Conservation (phyloP, 1,140 invertebrate genomes). For the Phymorhynchus buccinoides region DNA sequence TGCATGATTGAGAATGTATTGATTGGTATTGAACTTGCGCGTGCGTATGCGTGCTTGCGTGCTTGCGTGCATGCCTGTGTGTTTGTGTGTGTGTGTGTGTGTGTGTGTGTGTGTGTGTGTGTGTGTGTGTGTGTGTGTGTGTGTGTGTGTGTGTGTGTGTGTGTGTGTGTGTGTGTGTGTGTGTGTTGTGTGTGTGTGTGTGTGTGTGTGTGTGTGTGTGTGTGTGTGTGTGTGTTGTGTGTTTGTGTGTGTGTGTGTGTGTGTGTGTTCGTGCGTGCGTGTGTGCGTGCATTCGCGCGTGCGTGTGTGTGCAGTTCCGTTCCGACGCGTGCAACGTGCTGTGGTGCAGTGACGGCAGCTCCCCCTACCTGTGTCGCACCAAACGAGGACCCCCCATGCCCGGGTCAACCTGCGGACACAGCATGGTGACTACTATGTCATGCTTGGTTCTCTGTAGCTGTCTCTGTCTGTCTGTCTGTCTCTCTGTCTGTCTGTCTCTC, state of each 20-base stretch:
- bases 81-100: no score
- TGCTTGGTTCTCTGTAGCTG: not conserved
- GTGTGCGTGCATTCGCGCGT: not conserved
- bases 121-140: no score
- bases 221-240: not conserved
- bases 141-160: no score
- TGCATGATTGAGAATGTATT: no score
- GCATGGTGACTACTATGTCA: constrained; percentile 78
- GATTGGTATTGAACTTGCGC: no score
- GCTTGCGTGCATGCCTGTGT: no score
- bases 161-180: no score
- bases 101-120: no score
- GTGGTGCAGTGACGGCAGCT: constrained; percentile 80
- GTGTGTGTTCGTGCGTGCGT: not conserved
- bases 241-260: not conserved
- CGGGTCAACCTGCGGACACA: constrained; percentile 81
- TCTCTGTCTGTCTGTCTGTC: no score
- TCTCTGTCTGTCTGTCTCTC: no score
- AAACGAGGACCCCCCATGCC: constrained; percentile 84
- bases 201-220: not conserved
- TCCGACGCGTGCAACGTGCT: constrained; percentile 79
- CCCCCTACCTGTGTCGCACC: constrained; percentile 80
- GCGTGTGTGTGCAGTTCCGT: constrained; percentile 51
- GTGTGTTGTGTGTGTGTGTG: not conserved
- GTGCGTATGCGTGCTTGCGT: no score